These are phyloP conservation scores for Dinothrombium tinctorium DNA, from an alignment of 1,140 invertebrate species.

Conservation along the genomic window DNA sequence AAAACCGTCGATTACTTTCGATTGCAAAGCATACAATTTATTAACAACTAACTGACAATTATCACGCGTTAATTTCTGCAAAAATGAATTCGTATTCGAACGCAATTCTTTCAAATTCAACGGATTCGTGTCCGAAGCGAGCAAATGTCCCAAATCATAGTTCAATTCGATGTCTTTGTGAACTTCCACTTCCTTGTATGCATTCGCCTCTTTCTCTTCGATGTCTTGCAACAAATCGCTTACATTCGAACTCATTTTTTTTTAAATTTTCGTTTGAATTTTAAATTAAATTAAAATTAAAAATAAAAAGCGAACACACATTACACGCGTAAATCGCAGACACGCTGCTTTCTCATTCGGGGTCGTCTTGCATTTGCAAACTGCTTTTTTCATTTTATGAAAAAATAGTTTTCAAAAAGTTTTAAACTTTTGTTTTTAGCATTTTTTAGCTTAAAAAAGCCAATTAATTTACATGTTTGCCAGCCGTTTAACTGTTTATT, in stretches of 20 bases:
- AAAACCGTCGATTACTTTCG: constrained; percentile 5
- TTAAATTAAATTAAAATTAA: background rate
- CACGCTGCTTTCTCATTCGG: too few relatives aligned
- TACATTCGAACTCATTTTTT: too few relatives aligned
- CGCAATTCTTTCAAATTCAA: constrained; percentile 4
- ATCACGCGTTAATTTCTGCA: constrained; percentile 45
- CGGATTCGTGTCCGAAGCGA: constrained; percentile 3
- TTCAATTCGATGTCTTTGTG: constrained; percentile 5
- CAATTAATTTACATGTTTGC: too few relatives aligned
- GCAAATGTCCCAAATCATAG: constrained; percentile 8
- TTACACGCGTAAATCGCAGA: too few relatives aligned
- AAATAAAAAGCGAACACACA: too few relatives aligned
- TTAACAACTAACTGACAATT: constrained; percentile 70
- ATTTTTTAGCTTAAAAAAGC: too few relatives aligned
- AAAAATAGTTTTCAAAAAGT: too few relatives aligned
- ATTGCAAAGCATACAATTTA: constrained; percentile 11
- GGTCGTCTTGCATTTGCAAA: too few relatives aligned
- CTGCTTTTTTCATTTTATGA: too few relatives aligned
- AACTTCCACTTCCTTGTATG: constrained; percentile 1
- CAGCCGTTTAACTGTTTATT: too few relatives aligned
- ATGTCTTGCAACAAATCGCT: constrained; percentile 4
- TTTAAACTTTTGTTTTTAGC: too few relatives aligned
- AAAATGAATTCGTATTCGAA: constrained; percentile 31
- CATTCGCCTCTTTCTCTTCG: constrained; percentile 1
- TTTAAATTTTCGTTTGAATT: background rate